Base-by-base conservation (phyloP, 2,888 invertebrate genomes). In the Hyposoter didymator region DNA sequence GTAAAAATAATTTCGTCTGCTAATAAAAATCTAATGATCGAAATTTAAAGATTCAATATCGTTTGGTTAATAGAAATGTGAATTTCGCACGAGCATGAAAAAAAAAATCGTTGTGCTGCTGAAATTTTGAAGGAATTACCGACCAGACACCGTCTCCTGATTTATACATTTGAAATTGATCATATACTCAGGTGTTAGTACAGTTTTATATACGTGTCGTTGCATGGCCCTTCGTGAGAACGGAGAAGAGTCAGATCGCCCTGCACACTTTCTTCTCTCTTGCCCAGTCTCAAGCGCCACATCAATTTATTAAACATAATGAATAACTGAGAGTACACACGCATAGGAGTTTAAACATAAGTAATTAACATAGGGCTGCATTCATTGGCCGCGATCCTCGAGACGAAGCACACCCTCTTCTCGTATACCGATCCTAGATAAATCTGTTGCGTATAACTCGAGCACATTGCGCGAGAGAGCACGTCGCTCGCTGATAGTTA, bases 271-370 rank as follows among this genome's bases (percentile, higher is more conserved):
- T 32, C n/a, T 5, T 52, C 52, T 73, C 39, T 28, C 55, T 69
- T 52, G 49, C 49, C 39, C 45, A 10, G 49, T 28, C 62, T 22
- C 19, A 59, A 66, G 59, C 67, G 35, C 52, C 52, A 35, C 45
- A 85, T 84, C 80, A 83, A 85, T 85, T 75, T 85, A 85, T 83
- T 81, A 85, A 83, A 80, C 80, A 80, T 85, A 80, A 85, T 83
- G 80, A 85, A 85, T 83, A 80, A 83, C 80, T 73, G 80, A 55
- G 80, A 52, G 73, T 70, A 73, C 73, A 49, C 74, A 78, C 78
- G 80, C 83, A 80, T 59, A 69, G 80, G 69, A 22, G n/a, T 69
- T 69, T 74, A 81, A 75, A 81, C 85, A 83, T 80, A 67, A 76
- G 83, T 83, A 85, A 85, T 85, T 85, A 85, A 76, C 85, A 85